phyloP scores from a whole-genome alignment of 2,888 invertebrate species.

The Epistrophe eligans region DNA sequence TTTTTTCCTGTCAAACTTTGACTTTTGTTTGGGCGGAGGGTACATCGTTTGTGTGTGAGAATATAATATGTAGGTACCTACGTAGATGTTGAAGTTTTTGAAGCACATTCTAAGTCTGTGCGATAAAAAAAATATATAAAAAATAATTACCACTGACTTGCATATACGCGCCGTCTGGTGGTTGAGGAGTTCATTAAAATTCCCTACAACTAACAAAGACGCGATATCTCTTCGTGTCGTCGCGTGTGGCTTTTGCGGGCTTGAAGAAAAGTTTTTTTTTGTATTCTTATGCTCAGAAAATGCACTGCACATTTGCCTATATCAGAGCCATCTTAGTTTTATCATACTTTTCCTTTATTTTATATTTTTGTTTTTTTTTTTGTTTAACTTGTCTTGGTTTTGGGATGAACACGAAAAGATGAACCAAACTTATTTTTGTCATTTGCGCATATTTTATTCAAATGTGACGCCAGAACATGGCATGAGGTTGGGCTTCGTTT shows the following conservation, averaged over 20 bases:
- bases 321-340: slow-evolving; percentile 14
- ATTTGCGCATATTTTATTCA: slow-evolving; percentile 74
- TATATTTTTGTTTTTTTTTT: background rate
- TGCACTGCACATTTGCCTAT: slow-evolving; percentile 60
- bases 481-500: too few species aligned
- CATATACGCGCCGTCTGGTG: slow-evolving; percentile 67
- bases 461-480: slow-evolving; percentile 33
- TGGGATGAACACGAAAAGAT: slow-evolving; percentile 36
- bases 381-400: slow-evolving; percentile 17
- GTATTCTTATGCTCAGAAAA: background rate
- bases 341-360: background rate
- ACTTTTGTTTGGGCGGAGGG: slow-evolving; percentile 48
- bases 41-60: slow-evolving; percentile 21
- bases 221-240: slow-evolving; percentile 49
- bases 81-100: slow-evolving; percentile 31
- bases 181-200: slow-evolving; percentile 73
- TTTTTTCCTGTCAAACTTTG: slow-evolving; percentile 40
- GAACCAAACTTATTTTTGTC: slow-evolving; percentile 71
- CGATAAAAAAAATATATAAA: slow-evolving; percentile 7
- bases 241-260: slow-evolving; percentile 62
- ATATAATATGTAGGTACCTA: background rate
- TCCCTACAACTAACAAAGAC: slow-evolving; percentile 43
- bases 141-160: slow-evolving; percentile 71
- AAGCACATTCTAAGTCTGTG: slow-evolving; percentile 30
- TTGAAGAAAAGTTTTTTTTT: slow-evolving; percentile 41